Evolutionary conservation across 2,888 invertebrate genomes (phyloP).

Genomic region (Chouioia cunea): DNA sequence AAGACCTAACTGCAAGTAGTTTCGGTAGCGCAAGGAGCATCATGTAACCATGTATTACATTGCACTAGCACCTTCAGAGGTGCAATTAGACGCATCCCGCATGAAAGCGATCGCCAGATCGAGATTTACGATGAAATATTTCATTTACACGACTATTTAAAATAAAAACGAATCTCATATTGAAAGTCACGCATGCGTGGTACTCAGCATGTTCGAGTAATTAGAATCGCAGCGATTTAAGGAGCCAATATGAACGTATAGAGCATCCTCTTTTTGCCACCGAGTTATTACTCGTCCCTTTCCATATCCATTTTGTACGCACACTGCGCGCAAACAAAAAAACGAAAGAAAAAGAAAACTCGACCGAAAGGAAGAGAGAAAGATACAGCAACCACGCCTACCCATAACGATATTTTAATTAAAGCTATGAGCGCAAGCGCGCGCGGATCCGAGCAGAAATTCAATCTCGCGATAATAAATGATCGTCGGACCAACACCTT

Average conservation of each 20-base stretch:
- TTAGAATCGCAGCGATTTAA: constrained; percentile 44
- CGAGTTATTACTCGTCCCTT: constrained; percentile 54
- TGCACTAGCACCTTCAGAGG: too few relatives aligned
- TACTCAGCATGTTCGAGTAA: constrained; percentile 34
- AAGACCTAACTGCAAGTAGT: constrained; percentile 39
- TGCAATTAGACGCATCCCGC: too few relatives aligned
- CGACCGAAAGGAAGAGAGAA: constrained; percentile 32
- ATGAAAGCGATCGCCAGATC: too few relatives aligned
- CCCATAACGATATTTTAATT: constrained; percentile 70
- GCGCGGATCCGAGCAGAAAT: constrained; percentile 58
- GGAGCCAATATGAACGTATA: constrained; percentile 11
- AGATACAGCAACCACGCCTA: constrained; percentile 63
- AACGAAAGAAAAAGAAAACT: too few relatives aligned
- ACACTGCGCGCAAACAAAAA: background rate
- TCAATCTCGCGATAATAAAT: constrained; percentile 69
- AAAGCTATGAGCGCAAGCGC: constrained; percentile 55
- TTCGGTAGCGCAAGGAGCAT: too few relatives aligned
- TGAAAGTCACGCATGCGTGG: background rate
- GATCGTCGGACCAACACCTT: constrained; percentile 67
- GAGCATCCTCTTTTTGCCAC: constrained; percentile 34
- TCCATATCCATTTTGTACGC: constrained; percentile 44
- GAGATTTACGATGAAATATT: too few relatives aligned
- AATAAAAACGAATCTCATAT: too few relatives aligned
- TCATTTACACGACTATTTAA: too few relatives aligned
- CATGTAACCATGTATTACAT: too few relatives aligned